These are phyloP conservation scores for Panopea generosa DNA, from an alignment of 2,888 invertebrate species.

Conservation along the genomic window DNA sequence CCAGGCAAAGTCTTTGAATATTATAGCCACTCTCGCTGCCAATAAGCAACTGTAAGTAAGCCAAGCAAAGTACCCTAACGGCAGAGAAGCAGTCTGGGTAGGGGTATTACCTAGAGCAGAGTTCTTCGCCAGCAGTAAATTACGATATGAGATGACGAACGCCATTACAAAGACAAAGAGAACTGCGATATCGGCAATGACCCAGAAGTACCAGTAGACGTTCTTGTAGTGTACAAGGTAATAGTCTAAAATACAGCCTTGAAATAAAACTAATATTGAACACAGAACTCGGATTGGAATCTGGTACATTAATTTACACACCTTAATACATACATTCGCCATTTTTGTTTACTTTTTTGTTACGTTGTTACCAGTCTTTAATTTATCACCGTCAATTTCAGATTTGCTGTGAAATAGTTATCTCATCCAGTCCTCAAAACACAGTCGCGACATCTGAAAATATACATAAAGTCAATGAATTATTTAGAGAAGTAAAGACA, in stretches of 20 bases:
- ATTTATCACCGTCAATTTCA: too few species aligned
- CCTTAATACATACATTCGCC: slow-evolving; percentile 63
- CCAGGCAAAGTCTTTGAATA: slow-evolving; percentile 85
- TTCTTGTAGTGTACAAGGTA: slow-evolving; percentile 85
- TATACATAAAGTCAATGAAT: too few species aligned
- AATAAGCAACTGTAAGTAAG: slow-evolving; percentile 86
- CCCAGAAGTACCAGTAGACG: slow-evolving; percentile 85
- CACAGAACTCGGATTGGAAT: slow-evolving; percentile 71
- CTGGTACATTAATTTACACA: slow-evolving; percentile 70
- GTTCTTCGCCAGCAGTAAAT: slow-evolving; percentile 60
- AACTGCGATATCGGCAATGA: slow-evolving; percentile 85
- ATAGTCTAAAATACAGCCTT: slow-evolving; percentile 85
- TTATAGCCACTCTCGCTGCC: slow-evolving; percentile 86
- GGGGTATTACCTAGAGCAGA: slow-evolving; percentile 48
- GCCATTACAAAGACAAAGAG: slow-evolving; percentile 85
- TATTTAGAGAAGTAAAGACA: too few species aligned
- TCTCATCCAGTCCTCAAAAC: too few species aligned
- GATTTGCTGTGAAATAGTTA: too few species aligned
- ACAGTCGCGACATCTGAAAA: too few species aligned
- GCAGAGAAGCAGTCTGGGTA: slow-evolving; percentile 79
- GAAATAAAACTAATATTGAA: slow-evolving; percentile 76
- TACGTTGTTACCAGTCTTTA: too few species aligned
- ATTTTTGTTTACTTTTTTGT: too few species aligned
- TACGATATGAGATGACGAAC: slow-evolving; percentile 83
- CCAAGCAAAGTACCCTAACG: slow-evolving; percentile 86